These are phyloP conservation scores for Hipparchia sbordonii DNA, from an alignment of 2,888 invertebrate species.

Conservation along the genomic window DNA sequence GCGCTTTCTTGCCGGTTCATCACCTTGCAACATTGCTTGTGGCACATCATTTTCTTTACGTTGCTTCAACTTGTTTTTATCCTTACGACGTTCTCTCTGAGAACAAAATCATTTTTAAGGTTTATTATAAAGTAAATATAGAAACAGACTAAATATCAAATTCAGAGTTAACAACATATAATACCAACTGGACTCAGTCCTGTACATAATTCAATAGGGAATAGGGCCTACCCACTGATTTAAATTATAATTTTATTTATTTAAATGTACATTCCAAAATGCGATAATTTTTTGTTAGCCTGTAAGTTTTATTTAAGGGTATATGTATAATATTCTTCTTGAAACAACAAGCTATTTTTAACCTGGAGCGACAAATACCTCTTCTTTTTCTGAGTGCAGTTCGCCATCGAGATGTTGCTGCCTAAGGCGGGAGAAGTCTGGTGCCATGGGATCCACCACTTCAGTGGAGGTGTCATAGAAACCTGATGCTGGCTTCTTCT, in stretches of 20 bases:
- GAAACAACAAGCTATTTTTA: no score
- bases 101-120: constrained; percentile 29
- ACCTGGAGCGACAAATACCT: constrained; percentile 72
- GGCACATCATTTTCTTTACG: constrained; percentile 98
- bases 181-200: no score
- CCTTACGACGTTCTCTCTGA: constrained; percentile 94
- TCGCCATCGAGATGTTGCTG: constrained; percentile 98
- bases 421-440: constrained; percentile 93
- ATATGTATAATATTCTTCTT: no score
- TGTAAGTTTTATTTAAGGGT: no score
- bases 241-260: no score
- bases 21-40: constrained; percentile 92
- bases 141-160: no score
- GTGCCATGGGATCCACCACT: constrained; percentile 92
- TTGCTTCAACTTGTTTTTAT: constrained; percentile 97
- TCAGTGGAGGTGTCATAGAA: constrained; percentile 98
- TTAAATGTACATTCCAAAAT: no score
- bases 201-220: no score
- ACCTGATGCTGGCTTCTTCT: constrained; percentile 95
- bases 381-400: constrained; percentile 94
- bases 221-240: no score
- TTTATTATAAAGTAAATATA: no score
- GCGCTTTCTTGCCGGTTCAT: constrained; percentile 95
- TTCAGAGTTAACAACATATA: no score
- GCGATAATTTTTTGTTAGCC: no score